Base-by-base conservation (phyloP, 2,113 vertebrate genomes). In the Macquaria ambigua region DNA sequence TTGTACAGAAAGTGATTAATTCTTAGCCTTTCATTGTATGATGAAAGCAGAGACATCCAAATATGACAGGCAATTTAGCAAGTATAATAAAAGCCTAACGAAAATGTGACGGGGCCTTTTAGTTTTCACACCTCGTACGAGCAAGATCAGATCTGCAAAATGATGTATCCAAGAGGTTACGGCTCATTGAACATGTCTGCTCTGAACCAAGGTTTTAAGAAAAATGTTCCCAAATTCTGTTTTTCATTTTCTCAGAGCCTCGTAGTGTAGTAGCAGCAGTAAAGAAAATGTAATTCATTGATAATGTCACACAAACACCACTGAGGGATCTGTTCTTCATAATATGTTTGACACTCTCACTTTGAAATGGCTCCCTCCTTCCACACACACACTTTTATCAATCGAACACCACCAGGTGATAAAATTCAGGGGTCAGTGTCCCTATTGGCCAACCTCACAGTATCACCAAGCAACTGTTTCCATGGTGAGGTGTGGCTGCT, bases 401-500 rank as follows among this genome's bases (percentile, higher is more conserved):
- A 9, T 43, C 28, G 0, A 62, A 41, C 68, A 46, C 62, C 64
- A 75, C 64, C 82, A 84, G 71, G 85, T 88, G 72, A 34, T 61
- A 56, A 90, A 74, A 74, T 83, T 69, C 85, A 86, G 63, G 15
- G 15, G 34, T 73, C 55, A 55, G 59, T 11, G 1, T 87, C 52
- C 16, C 69, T 31, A 50, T 82, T 56, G 75, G 73, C 67, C 56
- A 41, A n/a, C 55, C 43, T 74, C 0, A 0, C 28, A 3, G 10
- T 46, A 74, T 86, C 78, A 77, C 87, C 61, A 69, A 75, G 84
- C 85, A 77, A 87, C 73, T 0, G 87, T 93, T 92, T 79, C 87
- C 77, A 87, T 90, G 78, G 92, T 74, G 86, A 89, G 87, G 89
- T 77, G 83, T 90, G 87, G 86, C 81, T 67, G 81, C 81, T 69